Evolutionary conservation across 2,113 vertebrate species (phyloP).

Genomic region (Sinocyclocheilus maitianheensis): DNA sequence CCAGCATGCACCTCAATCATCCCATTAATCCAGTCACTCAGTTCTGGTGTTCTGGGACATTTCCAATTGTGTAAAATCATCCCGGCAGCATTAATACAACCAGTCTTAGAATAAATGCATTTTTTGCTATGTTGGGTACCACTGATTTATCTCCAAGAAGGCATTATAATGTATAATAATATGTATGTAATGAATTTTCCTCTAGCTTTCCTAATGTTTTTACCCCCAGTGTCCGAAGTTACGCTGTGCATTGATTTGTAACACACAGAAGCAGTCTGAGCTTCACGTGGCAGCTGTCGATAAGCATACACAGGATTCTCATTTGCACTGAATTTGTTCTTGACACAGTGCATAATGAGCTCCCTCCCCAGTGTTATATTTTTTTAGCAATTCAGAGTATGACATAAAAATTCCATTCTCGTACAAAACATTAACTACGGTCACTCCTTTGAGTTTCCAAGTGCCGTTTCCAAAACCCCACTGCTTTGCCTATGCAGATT

Average conservation of each 20-base stretch:
- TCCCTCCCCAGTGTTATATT: background rate
- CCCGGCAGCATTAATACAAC: background rate
- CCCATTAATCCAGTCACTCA: background rate
- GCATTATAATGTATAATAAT: background rate
- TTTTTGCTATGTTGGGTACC: background rate
- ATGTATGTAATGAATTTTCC: background rate
- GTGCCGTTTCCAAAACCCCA: too few species aligned
- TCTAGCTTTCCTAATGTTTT: background rate
- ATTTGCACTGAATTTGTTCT: too few species aligned
- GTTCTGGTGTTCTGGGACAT: background rate
- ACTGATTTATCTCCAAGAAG: background rate
- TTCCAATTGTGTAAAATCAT: background rate
- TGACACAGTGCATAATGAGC: background rate
- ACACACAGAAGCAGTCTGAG: background rate
- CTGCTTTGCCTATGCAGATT: too few species aligned
- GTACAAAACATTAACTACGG: too few species aligned
- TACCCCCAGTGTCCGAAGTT: background rate
- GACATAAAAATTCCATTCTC: too few species aligned
- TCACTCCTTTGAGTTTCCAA: too few species aligned
- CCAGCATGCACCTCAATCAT: background rate
- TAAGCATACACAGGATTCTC: background rate
- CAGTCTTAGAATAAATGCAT: background rate
- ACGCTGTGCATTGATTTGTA: background rate
- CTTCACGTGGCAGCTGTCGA: background rate
- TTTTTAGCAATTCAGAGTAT: too few species aligned